Base-by-base conservation (phyloP, 2,797 vertebrate species). In the Botia almorhae region DNA sequence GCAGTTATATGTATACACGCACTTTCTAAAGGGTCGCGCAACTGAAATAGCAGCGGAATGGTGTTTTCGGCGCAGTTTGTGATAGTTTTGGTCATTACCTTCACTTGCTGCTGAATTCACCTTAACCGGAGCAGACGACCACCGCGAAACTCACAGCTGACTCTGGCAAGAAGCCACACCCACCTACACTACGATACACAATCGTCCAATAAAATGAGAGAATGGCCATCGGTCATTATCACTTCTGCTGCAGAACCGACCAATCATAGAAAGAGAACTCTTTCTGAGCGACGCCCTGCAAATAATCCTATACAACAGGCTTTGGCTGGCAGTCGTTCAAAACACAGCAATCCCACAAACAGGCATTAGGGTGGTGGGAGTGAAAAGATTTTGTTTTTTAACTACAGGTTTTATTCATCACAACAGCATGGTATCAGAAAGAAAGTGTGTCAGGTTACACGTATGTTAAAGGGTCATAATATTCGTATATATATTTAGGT, bases 121-220 rank as follows among this genome's bases (percentile, higher is more conserved):
- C 69, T 43, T 36, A 50, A 26, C 14, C 7, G 23, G 5, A 12
- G 69, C 6, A 56, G 12, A 36, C 43, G 3, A 68, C 70, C 56
- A 51, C 48, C 69, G 60, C n/a, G 43, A 63, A 50, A 81, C 39
- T 36, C 70, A 70, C 69, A 63, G 70, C 81, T 73, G 78, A 80
- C 63, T 68, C 21, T 74, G 46, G 16, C 19, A 21, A 26, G 1
- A 69, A n/a, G 11, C 50, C 56, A 36, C 82, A 74, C 85, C 83
- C 65, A 64, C 64, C 1, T 7, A 2, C 1, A 29, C 17, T 56
- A 64, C 5, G 7, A n/a, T 39, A 2, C 5, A 39, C 13, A 13
- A 12, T 55, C n/a, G 75, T 43, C 82, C 85, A 87, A 82, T 83
- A 70, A 80, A 1, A 0, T 12, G 65, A 13, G 48, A 23, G n/a